Evolutionary conservation across 23 tunicate genomes (phyloP).

Genomic region (Trididemnum clinides): DNA sequence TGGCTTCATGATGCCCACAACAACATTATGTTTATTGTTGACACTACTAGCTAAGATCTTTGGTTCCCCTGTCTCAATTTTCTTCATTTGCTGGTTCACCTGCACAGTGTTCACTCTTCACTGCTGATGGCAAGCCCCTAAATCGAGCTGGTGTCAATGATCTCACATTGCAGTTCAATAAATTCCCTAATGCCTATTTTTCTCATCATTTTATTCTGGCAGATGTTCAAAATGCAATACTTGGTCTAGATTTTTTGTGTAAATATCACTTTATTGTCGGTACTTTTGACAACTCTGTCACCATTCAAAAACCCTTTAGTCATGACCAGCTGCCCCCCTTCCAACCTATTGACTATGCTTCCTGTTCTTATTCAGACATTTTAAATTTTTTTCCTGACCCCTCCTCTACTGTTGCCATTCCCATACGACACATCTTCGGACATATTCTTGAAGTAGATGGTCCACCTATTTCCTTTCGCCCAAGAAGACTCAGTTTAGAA

Average conservation of each 20-base stretch:
- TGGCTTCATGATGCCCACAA: background rate
- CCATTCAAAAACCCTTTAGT: background rate
- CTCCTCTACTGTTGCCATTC: background rate
- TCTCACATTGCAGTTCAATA: background rate
- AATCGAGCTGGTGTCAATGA: background rate
- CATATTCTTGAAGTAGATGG: conserved; percentile 27
- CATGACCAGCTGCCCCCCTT: background rate
- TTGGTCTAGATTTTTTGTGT: conserved; percentile 7
- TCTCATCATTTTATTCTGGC: background rate
- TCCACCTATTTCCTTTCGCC: conserved; percentile 3
- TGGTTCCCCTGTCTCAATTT: no score
- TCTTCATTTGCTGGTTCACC: background rate
- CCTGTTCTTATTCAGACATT: background rate
- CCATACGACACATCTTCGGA: background rate
- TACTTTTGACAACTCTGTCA: background rate
- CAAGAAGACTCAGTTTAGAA: background rate
- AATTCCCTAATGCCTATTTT: background rate
- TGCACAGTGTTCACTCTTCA: background rate
- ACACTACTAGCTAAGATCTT: conserved; percentile 3
- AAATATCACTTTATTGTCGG: background rate
- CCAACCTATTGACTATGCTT: background rate
- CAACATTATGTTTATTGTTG: background rate
- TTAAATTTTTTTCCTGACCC: background rate
- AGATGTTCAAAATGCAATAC: background rate
- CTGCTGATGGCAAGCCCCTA: conserved; percentile 1